Conservation (phyloP, 2,888 invertebrate genomes). For the Cephus pygmeus region DNA sequence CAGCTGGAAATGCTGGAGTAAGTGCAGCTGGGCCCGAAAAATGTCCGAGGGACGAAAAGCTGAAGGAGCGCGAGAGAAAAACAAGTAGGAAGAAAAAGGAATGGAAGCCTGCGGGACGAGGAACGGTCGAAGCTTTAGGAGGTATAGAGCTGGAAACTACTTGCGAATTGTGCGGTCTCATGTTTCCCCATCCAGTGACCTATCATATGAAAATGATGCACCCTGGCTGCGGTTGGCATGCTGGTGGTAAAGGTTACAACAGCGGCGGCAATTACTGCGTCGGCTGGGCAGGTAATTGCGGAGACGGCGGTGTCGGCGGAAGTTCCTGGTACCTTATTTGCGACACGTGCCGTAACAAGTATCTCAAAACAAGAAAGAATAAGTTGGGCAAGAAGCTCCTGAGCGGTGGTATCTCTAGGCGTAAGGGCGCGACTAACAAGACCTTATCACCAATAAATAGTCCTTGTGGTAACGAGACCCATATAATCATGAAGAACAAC, state of each 20-base stretch:
- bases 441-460: slow-evolving; percentile 59
- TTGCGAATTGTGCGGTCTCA: slow-evolving; percentile 90
- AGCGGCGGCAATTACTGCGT: slow-evolving; percentile 88
- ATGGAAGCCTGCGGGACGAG: slow-evolving; percentile 58
- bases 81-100: slow-evolving; percentile 73
- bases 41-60: slow-evolving; percentile 60
- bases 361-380: slow-evolving; percentile 63
- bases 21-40: slow-evolving; percentile 37
- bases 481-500: slow-evolving; percentile 89
- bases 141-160: slow-evolving; percentile 63
- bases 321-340: slow-evolving; percentile 94
- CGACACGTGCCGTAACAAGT: slow-evolving; percentile 88
- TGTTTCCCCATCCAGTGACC: slow-evolving; percentile 83
- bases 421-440: slow-evolving; percentile 40
- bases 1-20: slow-evolving; percentile 45
- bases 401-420: slow-evolving; percentile 49
- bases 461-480: slow-evolving; percentile 66
- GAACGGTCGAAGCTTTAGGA: slow-evolving; percentile 32
- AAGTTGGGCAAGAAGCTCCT: slow-evolving; percentile 56
- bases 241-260: slow-evolving; percentile 91
- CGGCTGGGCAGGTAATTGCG: slow-evolving; percentile 90
- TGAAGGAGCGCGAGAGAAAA: slow-evolving; percentile 66
- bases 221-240: slow-evolving; percentile 89
- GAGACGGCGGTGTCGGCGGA: slow-evolving; percentile 83
- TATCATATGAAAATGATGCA: slow-evolving; percentile 92